Conservation (phyloP, 1,140 invertebrate genomes). For the Drosophila orena region DNA sequence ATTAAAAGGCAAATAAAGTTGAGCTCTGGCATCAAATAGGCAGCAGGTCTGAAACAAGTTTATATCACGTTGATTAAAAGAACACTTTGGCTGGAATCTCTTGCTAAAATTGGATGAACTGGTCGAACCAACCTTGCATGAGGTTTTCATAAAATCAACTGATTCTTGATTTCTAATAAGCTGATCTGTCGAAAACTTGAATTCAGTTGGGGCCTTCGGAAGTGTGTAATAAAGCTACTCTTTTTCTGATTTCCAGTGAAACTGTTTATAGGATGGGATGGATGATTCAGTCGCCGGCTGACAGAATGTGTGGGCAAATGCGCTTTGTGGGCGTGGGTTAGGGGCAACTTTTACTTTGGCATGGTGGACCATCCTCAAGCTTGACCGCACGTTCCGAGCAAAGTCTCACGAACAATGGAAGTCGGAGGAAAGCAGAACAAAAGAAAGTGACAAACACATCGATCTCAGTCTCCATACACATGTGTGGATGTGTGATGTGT, state of each 20-base stretch:
- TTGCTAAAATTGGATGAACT: neutral
- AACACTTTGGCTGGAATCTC: too few species aligned
- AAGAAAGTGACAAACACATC: constrained; percentile 65
- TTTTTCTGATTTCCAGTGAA: constrained; percentile 19
- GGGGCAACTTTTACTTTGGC: constrained; percentile 53
- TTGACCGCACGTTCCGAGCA: constrained; percentile 60
- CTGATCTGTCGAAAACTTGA: constrained; percentile 9
- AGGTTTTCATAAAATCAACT: neutral
- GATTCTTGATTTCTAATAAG: neutral
- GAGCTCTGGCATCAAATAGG: constrained; percentile 1
- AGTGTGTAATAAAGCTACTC: constrained; percentile 31
- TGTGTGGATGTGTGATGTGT: neutral
- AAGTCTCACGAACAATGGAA: constrained; percentile 47
- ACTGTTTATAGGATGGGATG: constrained; percentile 1
- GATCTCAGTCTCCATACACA: neutral
- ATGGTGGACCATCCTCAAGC: constrained; percentile 14
- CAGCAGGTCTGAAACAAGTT: neutral
- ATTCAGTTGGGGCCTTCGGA: constrained; percentile 14
- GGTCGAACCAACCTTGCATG: neutral
- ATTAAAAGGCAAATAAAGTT: neutral
- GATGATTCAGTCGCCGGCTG: constrained; percentile 13
- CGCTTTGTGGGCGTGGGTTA: neutral
- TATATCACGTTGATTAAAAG: neutral
- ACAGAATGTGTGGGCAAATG: constrained; percentile 27
- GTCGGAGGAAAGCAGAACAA: constrained; percentile 58